phyloP scores from a whole-genome alignment of 2,888 invertebrate genomes.

The Dusona sp. region DNA sequence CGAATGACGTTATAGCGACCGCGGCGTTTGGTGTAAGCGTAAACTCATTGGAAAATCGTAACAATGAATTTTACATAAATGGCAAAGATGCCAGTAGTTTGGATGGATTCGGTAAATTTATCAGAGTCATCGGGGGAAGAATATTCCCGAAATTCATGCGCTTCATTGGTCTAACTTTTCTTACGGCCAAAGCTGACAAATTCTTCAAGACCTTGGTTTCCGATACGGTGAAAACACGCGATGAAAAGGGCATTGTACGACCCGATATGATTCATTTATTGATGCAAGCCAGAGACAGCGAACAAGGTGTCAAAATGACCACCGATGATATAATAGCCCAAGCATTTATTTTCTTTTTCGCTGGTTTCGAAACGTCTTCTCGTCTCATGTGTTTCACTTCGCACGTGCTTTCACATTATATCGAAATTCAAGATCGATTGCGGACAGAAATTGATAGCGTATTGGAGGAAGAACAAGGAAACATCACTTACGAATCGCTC shows the following conservation, averaged over 20 bases:
- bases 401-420: constrained; percentile 77
- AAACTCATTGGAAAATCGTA: constrained; percentile 85
- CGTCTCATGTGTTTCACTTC: constrained; percentile 71
- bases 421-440: constrained; percentile 84
- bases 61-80: constrained; percentile 86
- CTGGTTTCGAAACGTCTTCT: constrained; percentile 74
- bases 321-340: constrained; percentile 84
- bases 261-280: constrained; percentile 87
- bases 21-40: constrained; percentile 86
- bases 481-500: constrained; percentile 69
- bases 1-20: constrained; percentile 87
- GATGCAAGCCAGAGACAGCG: constrained; percentile 83
- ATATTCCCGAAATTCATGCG: constrained; percentile 54
- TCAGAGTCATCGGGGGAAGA: constrained; percentile 40
- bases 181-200: constrained; percentile 45
- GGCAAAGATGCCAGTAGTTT: constrained; percentile 73
- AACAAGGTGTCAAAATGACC: constrained; percentile 46
- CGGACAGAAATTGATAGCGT: constrained; percentile 75
- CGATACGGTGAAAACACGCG: constrained; percentile 83
- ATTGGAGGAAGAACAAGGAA: constrained; percentile 48
- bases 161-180: constrained; percentile 46
- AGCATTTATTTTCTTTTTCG: constrained; percentile 79
- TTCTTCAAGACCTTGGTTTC: constrained; percentile 72
- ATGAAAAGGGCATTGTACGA: constrained; percentile 84
- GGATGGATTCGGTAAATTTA: constrained; percentile 32